Conservation (phyloP, 2,888 invertebrate genomes). For the Acrocera orbiculus region DNA sequence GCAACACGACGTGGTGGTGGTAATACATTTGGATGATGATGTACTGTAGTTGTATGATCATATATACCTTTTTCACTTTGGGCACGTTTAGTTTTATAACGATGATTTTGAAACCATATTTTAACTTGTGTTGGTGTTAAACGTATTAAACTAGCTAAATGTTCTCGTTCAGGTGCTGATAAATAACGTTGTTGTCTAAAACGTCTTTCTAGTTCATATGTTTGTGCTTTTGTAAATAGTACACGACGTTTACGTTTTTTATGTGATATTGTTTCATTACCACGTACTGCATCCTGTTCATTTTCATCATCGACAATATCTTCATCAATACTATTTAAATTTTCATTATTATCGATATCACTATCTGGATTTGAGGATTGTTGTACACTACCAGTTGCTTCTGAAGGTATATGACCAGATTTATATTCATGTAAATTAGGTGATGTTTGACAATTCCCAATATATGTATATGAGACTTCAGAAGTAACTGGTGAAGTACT, state of each 20-base stretch:
- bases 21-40: constrained; percentile 35
- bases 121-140: constrained; percentile 96
- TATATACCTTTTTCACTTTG: constrained; percentile 79
- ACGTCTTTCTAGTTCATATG: constrained; percentile 84
- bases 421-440: constrained; percentile 27
- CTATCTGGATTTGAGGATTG: constrained; percentile 10
- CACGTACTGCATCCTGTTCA: constrained; percentile 25
- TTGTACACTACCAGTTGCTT: constrained; percentile 12
- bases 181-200: constrained; percentile 93
- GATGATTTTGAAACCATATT: constrained; percentile 99
- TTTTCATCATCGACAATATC: constrained; percentile 35
- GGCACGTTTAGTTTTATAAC: constrained; percentile 97
- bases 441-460: constrained; percentile 26
- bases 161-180: constrained; percentile 94
- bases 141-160: constrained; percentile 83
- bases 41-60: constrained; percentile 31
- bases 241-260: constrained; percentile 93
- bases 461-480: constrained; percentile 42
- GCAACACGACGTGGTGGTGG: constrained; percentile 83
- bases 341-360: constrained; percentile 14
- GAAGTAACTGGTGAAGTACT: constrained; percentile 74
- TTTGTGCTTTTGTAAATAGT: constrained; percentile 93
- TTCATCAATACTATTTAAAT: constrained; percentile 30
- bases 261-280: constrained; percentile 36
- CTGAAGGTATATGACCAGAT: constrained; percentile 14